Base-by-base conservation (phyloP, 2,797 vertebrate species). In the Anguilla megastoma region DNA sequence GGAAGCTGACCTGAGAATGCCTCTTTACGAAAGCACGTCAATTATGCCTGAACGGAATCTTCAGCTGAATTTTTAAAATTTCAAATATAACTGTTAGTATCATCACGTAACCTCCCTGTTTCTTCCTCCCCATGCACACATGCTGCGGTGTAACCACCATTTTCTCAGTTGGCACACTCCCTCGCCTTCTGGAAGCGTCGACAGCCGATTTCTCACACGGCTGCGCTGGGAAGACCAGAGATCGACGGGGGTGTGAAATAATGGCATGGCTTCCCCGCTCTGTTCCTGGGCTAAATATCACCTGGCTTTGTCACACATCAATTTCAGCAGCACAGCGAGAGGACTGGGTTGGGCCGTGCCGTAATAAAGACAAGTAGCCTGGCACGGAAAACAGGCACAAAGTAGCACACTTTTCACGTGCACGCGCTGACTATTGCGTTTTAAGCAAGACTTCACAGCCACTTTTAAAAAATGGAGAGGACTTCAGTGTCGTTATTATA, bases 31-130 rank as follows among this genome's bases (percentile, higher is more conserved):
- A 45, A 45, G 18, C 74, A 45, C 74, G 16, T 41, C 74, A 79
- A 79, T 79, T 24, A 79, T 45, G 74, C 36, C 74, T 79, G 74
- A 79, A 79, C 16, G 45, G 16, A 79, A 79, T 79, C 16, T 41
- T 79, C 3, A 45, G 33, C 10, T 0, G 41, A 45, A 41, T 79
- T 45, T 45, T 71, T 30, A 18, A 1, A 21, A 33, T 36, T 33
- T 76, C 71, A 76, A 33, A 76, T 45, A 71, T 71, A 12, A 71
- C 27, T 30, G 27, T 12, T 45, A 30, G n/a, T 18, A 82, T 82
- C 24, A 10, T n/a, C 79, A 82, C 3, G 79, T 82, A 50, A 21
- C 41, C 41, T 7, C 27, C 8, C 7, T 41, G 27, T 45, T 16
- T 45, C 2, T 1, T 30, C 1, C 3, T 2, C 3, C 2, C 18